Base-by-base conservation (phyloP, 2,888 invertebrate genomes). In the Balanococcus diminutus region DNA sequence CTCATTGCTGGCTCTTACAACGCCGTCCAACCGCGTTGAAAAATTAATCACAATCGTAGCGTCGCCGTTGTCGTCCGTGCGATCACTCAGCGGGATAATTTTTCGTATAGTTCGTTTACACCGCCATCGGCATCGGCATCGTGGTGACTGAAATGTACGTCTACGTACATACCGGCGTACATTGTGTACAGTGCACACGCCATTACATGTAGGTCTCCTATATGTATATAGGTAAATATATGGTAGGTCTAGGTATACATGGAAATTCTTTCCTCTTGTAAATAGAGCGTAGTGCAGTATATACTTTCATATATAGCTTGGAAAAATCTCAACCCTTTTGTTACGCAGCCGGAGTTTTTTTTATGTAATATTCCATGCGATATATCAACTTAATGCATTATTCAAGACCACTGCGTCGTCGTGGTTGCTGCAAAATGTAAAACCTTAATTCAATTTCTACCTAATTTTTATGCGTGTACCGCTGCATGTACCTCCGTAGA, bases 301-400 rank as follows among this genome's bases (percentile, higher is more conserved):
- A n/a, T 56, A 56, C 56, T 19, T 56, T 14, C 22, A n/a, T 46
- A n/a, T 46, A 42, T 11, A 46, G n/a, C 46, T 16, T 46, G 31
- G 9, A 72, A 72, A 72, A 72, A 72, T 56, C 56, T 72, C 72
- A 72, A 72, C 72, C 72, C 72, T 72, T 72, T 31, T 31, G 56
- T 56, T 56, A 56, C 56, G n/a, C 72, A 72, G 72, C 31, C 16
- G 31, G 72, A 31, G 31, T 72, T 31, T 31, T 28, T 31, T 72
- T 31, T 31, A 14, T 31, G 16, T 8, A 31, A 14, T 56, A 56
- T 8, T 22, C 22, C 1, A 22, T 56, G 56, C 56, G 56, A 56
- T 28, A 28, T 72, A 31, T 72, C 72, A 72, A 72, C 72, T 72
- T 72, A n/a, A 72, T 72, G 72, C 72, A 72, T 72, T 72, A 72